phyloP scores from a whole-genome alignment of 2,113 vertebrate species.

The Centropristis striata region DNA sequence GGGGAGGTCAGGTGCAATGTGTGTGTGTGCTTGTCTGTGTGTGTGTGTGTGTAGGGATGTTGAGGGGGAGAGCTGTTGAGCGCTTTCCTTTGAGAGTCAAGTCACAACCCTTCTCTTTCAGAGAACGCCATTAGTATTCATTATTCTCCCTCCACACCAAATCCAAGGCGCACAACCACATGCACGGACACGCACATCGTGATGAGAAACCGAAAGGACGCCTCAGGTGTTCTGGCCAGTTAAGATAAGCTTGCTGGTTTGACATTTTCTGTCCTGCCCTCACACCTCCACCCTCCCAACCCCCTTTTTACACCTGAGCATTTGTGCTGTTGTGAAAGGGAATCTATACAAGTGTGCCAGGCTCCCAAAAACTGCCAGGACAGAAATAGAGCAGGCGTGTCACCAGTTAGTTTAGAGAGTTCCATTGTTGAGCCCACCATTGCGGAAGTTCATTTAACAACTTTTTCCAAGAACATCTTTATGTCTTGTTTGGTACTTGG shows the following conservation, averaged over 20 bases:
- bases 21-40: slow-evolving; percentile 29
- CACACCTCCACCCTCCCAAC: background rate
- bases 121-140: slow-evolving; percentile 79
- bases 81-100: slow-evolving; percentile 75
- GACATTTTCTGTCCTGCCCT: slow-evolving; percentile 68
- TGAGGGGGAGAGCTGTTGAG: slow-evolving; percentile 49
- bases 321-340: slow-evolving; percentile 54
- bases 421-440: slow-evolving; percentile 13
- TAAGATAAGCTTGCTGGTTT: slow-evolving; percentile 79
- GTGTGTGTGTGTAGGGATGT: slow-evolving; percentile 29
- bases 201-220: slow-evolving; percentile 69
- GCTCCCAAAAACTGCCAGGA: slow-evolving; percentile 8
- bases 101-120: slow-evolving; percentile 80
- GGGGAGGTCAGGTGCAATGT: slow-evolving; percentile 61
- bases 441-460: slow-evolving; percentile 17
- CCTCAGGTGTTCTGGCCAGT: slow-evolving; percentile 79
- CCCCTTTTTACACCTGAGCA: slow-evolving; percentile 44
- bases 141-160: slow-evolving; percentile 69
- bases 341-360: slow-evolving; percentile 33
- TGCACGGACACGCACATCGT: slow-evolving; percentile 55
- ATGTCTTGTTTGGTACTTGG: slow-evolving; percentile 33
- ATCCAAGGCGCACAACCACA: slow-evolving; percentile 60
- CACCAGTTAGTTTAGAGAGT: slow-evolving; percentile 33
- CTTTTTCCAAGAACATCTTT: slow-evolving; percentile 19
- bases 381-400: slow-evolving; percentile 27